Evolutionary conservation across 1,140 invertebrate genomes (phyloP).

Genomic region (Diploscapter pachys): DNA sequence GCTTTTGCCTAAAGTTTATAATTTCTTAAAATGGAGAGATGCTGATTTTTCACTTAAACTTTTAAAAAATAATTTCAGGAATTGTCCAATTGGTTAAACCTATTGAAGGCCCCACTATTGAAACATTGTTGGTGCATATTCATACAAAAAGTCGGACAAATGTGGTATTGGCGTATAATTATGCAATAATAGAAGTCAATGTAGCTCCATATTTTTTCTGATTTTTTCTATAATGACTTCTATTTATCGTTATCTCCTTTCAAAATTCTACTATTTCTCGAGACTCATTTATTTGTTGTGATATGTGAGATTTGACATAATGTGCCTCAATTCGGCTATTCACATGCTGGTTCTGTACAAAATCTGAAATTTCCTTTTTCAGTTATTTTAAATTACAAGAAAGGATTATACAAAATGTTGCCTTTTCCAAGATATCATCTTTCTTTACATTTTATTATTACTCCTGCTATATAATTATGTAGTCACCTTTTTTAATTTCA

Average conservation of each 20-base stretch:
- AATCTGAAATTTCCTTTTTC: too few relatives aligned
- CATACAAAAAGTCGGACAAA: conserved; percentile 34
- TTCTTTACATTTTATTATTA: too few relatives aligned
- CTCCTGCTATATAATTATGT: too few relatives aligned
- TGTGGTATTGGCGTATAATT: conserved; percentile 39
- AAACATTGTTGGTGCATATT: conserved; percentile 35
- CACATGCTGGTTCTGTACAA: too few relatives aligned
- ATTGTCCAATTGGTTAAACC: conserved; percentile 38
- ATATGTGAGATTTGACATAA: too few relatives aligned
- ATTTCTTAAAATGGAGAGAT: too few relatives aligned
- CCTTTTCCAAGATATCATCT: too few relatives aligned
- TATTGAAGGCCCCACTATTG: conserved; percentile 30
- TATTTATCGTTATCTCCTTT: conserved; percentile 2
- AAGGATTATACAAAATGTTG: too few relatives aligned
- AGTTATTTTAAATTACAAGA: too few relatives aligned
- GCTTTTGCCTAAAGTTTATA: neutral
- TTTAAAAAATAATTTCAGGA: conserved; percentile 30
- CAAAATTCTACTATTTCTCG: neutral
- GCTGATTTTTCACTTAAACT: neutral
- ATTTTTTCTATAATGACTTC: neutral
- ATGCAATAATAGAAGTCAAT: conserved; percentile 33
- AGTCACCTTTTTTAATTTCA: too few relatives aligned
- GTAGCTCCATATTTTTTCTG: conserved; percentile 35
- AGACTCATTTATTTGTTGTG: conserved; percentile 1
- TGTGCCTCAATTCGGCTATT: too few relatives aligned